Conservation (phyloP, 2,888 invertebrate genomes). For the Acanthoscelides obtectus region DNA sequence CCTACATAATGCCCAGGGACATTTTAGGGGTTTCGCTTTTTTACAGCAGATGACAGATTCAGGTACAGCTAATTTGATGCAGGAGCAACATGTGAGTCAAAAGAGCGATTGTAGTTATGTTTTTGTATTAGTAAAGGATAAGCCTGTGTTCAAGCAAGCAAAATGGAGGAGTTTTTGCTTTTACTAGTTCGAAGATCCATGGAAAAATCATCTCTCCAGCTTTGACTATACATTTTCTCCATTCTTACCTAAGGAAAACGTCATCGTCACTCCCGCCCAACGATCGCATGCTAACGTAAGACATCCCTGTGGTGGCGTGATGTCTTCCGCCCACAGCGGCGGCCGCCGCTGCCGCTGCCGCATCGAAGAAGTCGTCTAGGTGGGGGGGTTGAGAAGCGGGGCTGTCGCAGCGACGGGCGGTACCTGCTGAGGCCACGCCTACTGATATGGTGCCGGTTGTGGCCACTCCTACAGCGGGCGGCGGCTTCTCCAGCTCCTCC, state of each 20-base stretch:
- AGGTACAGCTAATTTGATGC: too few species aligned
- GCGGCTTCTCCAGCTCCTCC: conserved; percentile 54
- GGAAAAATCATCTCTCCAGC: too few species aligned
- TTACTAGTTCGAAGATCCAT: too few species aligned
- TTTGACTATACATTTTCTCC: too few species aligned
- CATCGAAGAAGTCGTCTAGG: conserved; percentile 63
- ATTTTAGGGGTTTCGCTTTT: too few species aligned
- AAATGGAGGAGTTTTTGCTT: too few species aligned
- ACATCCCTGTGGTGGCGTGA: conserved; percentile 24
- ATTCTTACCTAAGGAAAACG: conserved; percentile 62
- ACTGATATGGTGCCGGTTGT: conserved; percentile 42
- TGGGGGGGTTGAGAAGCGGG: conserved; percentile 48
- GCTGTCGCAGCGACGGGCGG: conserved; percentile 49
- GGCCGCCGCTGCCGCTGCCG: conserved; percentile 39
- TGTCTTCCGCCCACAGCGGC: not conserved
- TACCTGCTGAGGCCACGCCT: conserved; percentile 32
- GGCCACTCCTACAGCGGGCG: conserved; percentile 46
- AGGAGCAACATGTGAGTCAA: too few species aligned
- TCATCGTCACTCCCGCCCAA: conserved; percentile 75
- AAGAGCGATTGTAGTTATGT: too few species aligned
- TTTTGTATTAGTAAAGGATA: too few species aligned
- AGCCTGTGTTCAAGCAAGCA: too few species aligned
- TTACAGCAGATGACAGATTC: too few species aligned
- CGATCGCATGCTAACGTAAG: conserved; percentile 46
- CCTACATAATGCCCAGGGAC: too few species aligned